Base-by-base conservation (phyloP, 2,797 vertebrate species). In the Chrysocyon brachyurus region DNA sequence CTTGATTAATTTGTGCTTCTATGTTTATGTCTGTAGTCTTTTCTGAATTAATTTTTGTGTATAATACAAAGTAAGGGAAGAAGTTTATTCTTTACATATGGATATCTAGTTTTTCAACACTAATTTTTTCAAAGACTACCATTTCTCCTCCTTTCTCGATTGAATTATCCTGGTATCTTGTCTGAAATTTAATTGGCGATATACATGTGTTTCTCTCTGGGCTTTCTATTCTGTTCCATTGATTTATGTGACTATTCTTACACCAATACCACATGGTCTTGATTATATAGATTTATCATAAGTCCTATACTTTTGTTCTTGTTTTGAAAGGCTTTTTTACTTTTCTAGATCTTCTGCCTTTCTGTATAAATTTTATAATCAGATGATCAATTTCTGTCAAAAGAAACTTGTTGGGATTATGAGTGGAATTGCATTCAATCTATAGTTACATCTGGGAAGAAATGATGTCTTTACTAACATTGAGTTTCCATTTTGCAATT, bases 21-120 rank as follows among this genome's bases (percentile, higher is more conserved):
- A 12, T 57, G 16, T 73, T 61, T 83, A 77, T 86, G 3, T 46
- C 52, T 87, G n/a, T 78, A 14, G 26, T 49, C 3, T 81, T 28
- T 61, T 84, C 79, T 64, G 56, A 90, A 36, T 64, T 93, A 77
- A n/a, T 79, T 91, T 90, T 90, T 59, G 52, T 49, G 3, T 68
- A n/a, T 56, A 21, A 40, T 79, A 9, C 40, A 40, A 89, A 81
- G 21, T 40, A 95, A 93, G 16, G 49, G 2, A 84, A 91, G 49
- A 93, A 12, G 54, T 87, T 89, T 16, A 72, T 72, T 70, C 28
- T 83, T 87, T 52, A 75, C 28, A 87, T 49, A 57, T 6, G 2
- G 0, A 52, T 90, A 92, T 81, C 46, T 79, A 87, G 8, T 46
- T 90, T 87, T 49, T 72, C 26, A 90, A 21, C 72, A 68, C 11